Evolutionary conservation across 35 echinoderm and acorn worm genomes (phyloP).

Genomic region (Heliocidaris tuberculata): DNA sequence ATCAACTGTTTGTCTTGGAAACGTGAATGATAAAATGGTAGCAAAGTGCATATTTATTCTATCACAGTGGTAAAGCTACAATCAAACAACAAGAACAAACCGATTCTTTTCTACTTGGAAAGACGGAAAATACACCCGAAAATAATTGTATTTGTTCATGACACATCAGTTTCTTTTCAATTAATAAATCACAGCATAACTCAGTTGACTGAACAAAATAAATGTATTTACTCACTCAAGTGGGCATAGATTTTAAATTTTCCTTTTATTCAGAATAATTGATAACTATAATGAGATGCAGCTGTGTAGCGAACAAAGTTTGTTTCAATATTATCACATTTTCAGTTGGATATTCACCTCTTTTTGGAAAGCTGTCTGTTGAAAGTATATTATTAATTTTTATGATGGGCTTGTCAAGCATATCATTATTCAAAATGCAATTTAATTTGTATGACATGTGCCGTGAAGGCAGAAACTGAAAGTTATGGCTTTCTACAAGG

Average conservation of each 20-base stretch:
- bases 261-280: neutral
- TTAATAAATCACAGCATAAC: neutral
- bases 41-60: neutral
- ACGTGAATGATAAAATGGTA: neutral
- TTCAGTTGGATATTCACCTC: neutral
- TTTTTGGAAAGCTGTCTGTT: neutral
- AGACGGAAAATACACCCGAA: neutral
- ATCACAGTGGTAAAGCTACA: neutral
- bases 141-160: neutral
- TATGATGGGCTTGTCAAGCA: neutral
- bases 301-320: neutral
- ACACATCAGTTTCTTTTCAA: conserved; percentile 18
- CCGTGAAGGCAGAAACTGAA: neutral
- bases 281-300: neutral
- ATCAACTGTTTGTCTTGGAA: neutral
- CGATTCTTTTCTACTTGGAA: neutral
- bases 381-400: neutral
- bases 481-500: neutral
- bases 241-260: neutral
- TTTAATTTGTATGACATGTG: neutral
- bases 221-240: conserved; percentile 12
- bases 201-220: conserved; percentile 4
- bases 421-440: neutral
- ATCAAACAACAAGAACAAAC: conserved; percentile 10
- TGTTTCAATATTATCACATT: neutral